Percentiles rank a stretch among this genome's conserved stretches.
Conservation (phyloP, 64 coral and sea anemone genomes). For the Porites australiensis region DNA sequence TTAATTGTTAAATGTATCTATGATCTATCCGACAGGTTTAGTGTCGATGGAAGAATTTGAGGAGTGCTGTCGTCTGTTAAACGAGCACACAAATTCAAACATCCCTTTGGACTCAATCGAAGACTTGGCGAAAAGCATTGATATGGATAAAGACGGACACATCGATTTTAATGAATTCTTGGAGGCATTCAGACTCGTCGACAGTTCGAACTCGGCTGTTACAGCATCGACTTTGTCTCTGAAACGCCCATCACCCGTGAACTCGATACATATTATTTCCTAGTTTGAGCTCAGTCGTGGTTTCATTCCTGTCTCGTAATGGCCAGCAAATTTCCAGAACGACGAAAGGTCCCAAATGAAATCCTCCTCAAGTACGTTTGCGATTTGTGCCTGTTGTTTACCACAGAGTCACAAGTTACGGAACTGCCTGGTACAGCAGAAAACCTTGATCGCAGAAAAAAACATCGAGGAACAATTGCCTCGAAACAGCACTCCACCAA, state of each 20-base stretch:
- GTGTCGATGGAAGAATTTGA: slow-evolving; percentile 97
- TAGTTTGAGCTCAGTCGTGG: neutral
- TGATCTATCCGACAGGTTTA: slow-evolving; percentile 33
- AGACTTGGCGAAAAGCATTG: slow-evolving; percentile 91
- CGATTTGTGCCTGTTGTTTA: too few species aligned
- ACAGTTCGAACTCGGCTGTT: slow-evolving; percentile 50
- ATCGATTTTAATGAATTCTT: slow-evolving; percentile 99
- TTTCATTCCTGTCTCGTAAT: too few species aligned
- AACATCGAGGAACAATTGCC: too few species aligned
- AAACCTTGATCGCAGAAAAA: too few species aligned
- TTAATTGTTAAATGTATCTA: neutral
- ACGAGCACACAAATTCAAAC: slow-evolving; percentile 91
- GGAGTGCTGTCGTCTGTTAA: slow-evolving; percentile 88
- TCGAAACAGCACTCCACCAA: too few species aligned
- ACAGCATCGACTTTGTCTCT: slow-evolving; percentile 20
- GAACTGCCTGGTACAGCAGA: too few species aligned
- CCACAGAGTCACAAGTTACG: too few species aligned
- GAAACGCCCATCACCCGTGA: slow-evolving; percentile 56
- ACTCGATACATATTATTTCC: slow-evolving; percentile 81
- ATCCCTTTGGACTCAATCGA: slow-evolving; percentile 86
- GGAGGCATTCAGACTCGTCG: slow-evolving; percentile 93
- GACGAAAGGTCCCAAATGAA: too few species aligned
- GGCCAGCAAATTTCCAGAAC: too few species aligned
- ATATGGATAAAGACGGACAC: slow-evolving; percentile 93
- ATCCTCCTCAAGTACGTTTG: too few species aligned